phyloP scores from a whole-genome alignment of 2,113 vertebrate species.

The Urocitellus parryii region DNA sequence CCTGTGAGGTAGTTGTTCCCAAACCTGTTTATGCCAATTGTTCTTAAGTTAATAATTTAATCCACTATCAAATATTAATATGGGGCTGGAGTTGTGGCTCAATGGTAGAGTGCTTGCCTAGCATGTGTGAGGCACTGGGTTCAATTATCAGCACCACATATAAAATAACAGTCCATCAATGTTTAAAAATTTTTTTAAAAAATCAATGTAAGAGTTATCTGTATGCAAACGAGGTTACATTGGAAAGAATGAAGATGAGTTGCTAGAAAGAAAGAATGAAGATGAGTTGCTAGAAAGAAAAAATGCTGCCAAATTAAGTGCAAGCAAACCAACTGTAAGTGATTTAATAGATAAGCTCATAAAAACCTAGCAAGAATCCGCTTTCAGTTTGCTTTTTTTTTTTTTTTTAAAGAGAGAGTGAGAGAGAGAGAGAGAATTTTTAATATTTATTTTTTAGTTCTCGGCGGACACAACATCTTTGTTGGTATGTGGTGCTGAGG shows the following conservation, averaged over 20 bases:
- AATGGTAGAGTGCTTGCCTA: too few species aligned
- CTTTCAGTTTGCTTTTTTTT: not conserved
- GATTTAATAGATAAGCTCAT: not conserved
- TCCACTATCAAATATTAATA: not conserved
- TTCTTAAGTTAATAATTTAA: conserved; percentile 8
- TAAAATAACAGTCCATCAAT: too few species aligned
- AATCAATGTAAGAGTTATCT: not conserved
- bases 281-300: not conserved
- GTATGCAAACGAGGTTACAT: not conserved
- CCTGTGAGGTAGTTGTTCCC: not conserved
- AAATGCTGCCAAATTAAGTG: not conserved
- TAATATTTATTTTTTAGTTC: too few species aligned
- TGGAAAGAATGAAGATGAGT: not conserved
- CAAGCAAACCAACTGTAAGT: not conserved
- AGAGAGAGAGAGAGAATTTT: too few species aligned
- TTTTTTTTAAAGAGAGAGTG: too few species aligned
- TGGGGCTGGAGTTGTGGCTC: too few species aligned
- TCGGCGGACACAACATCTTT: too few species aligned
- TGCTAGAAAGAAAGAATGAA: not conserved
- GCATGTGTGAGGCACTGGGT: too few species aligned
- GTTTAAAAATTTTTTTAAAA: too few species aligned
- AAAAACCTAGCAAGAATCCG: not conserved
- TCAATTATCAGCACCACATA: too few species aligned
- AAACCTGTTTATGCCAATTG: not conserved
- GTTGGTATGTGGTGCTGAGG: too few species aligned